Evolutionary conservation across 2,797 vertebrate genomes (phyloP).

Genomic region (Phataginus tricuspis): DNA sequence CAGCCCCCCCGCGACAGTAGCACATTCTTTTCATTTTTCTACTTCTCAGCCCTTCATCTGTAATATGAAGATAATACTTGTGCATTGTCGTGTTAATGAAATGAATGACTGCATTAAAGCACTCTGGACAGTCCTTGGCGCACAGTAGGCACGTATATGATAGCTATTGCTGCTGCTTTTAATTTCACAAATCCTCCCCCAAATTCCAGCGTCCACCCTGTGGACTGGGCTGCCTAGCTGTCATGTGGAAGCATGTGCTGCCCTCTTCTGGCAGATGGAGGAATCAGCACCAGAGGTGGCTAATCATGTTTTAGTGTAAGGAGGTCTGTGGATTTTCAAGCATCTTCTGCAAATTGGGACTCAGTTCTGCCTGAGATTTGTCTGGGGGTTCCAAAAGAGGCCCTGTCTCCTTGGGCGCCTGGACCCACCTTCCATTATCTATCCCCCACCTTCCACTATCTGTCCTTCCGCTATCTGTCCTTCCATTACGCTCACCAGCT

Average conservation of each 20-base stretch:
- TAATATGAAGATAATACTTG: not conserved
- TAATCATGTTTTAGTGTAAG: accelerated
- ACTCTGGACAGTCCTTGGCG: not conserved
- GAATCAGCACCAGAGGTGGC: not conserved
- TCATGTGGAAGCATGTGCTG: slow-evolving; percentile 47
- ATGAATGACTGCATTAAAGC: too few species aligned
- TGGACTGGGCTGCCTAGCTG: accelerated
- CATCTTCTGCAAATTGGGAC: too few species aligned
- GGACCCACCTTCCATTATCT: not conserved
- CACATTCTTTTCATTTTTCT: not conserved
- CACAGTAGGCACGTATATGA: not conserved
- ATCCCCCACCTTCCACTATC: not conserved
- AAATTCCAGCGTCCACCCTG: accelerated
- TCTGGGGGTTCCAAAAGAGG: not conserved
- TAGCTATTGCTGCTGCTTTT: not conserved
- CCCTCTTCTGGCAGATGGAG: slow-evolving; percentile 71
- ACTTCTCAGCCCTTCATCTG: not conserved
- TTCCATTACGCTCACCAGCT: not conserved
- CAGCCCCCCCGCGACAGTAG: not conserved
- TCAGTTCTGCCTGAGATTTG: not conserved
- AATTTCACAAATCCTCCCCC: not conserved
- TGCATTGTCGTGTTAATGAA: not conserved
- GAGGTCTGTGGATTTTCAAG: not conserved
- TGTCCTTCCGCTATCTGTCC: not conserved
- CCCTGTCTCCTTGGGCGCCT: not conserved